Base-by-base conservation (phyloP, 2,797 vertebrate genomes). In the Erethizon dorsatum region DNA sequence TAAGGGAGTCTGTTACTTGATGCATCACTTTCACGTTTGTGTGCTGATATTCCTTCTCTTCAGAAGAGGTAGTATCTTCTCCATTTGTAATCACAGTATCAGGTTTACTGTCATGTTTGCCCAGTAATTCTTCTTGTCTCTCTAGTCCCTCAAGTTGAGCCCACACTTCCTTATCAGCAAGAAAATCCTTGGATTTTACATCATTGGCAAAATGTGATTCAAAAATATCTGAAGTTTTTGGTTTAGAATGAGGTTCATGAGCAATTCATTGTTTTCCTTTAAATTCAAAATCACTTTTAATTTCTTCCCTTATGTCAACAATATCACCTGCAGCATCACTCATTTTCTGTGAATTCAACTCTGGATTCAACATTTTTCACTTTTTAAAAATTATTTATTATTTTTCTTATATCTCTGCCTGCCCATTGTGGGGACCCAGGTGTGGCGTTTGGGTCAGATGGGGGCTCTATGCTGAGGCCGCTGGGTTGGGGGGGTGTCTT, bases 241-340 rank as follows among this genome's bases (percentile, higher is more conserved):
- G 99, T 97, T 99, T 99, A 54, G 99, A 97, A 97, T 99, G 99
- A 97, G 99, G 99, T 96, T 98, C 99, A 98, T 99, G 99, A 97
- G 99, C 99, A 97, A 98, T 97, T 98, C 99, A 99, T 92, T 98
- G 98, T 97, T 99, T 99, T 98, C 99, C 99, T 99, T 99, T 99
- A 99, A 98, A 98, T 98, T 98, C 98, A 92, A 97, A 96, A 77
- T 98, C 98, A 96, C 98, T 99, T 98, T 98, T 98, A 22, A 99
- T 97, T 86, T 99, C 99, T 98, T 99, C 99, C 99, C 98, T 99
- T 98, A 99, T 99, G 98, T 99, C 99, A 96, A 99, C 98, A 98
- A 99, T 99, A 96, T 99, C 99, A 45, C 99, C 98, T 97, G 99
- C 99, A 98, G 95, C 98, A 98, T 99, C 98, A 98, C 98, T 98